phyloP scores from a whole-genome alignment of 2,113 vertebrate genomes.

The Centropus bengalensis region DNA sequence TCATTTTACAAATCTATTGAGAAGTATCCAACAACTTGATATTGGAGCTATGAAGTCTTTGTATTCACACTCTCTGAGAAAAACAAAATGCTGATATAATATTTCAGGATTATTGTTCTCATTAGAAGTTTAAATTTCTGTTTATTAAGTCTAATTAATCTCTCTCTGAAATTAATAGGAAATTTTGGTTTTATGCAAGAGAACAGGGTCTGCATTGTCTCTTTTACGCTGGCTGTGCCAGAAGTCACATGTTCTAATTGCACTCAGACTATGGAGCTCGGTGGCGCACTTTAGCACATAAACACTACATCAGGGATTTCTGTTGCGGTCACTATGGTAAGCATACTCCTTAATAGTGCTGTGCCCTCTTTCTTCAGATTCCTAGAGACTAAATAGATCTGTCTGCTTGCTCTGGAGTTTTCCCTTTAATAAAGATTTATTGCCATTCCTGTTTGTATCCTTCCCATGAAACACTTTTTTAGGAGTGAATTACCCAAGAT shows the following conservation, averaged over 20 bases:
- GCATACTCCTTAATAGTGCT: not conserved
- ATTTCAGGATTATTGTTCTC: not conserved
- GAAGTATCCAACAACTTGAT: not conserved
- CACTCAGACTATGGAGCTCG: not conserved
- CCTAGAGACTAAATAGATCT: not conserved
- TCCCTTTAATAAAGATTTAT: not conserved
- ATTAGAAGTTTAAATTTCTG: not conserved
- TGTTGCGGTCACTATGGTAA: not conserved
- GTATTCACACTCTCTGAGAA: not conserved
- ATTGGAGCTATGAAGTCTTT: not conserved
- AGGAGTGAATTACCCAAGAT: not conserved
- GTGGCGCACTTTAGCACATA: not conserved
- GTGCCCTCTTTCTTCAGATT: not conserved
- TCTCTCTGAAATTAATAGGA: not conserved
- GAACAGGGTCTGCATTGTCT: not conserved
- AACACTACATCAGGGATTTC: not conserved
- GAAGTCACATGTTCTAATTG: not conserved
- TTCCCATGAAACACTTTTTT: not conserved
- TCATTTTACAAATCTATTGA: not conserved
- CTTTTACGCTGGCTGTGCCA: not conserved
- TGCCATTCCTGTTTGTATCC: not conserved
- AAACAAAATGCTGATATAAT: not conserved
- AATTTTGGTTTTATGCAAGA: not conserved
- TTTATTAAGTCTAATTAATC: not conserved
- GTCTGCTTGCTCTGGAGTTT: not conserved